Evolutionary conservation across 2,797 vertebrate genomes (phyloP).

Genomic region (Uromys caudimaculatus): DNA sequence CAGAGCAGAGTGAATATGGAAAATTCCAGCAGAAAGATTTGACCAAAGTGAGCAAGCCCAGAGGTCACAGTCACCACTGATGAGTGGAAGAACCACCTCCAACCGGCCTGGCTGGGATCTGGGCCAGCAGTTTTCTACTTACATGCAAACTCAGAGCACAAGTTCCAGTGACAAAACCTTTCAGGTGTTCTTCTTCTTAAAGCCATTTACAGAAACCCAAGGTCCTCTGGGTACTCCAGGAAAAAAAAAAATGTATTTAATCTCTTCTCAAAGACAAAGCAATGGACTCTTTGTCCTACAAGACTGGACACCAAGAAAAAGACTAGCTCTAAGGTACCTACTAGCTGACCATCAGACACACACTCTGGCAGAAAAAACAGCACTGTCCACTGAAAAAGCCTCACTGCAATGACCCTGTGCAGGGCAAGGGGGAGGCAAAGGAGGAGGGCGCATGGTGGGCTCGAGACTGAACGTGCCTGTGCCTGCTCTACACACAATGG

Average conservation of each 20-base stretch:
- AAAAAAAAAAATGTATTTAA: slow-evolving; percentile 76
- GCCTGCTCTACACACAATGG: slow-evolving; percentile 54
- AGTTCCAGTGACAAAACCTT: slow-evolving; percentile 76
- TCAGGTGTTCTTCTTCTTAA: slow-evolving; percentile 76
- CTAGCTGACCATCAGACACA: not conserved
- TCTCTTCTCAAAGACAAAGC: slow-evolving; percentile 56
- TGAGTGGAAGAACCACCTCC: slow-evolving; percentile 70
- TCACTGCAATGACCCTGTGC: not conserved
- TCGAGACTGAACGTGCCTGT: slow-evolving; percentile 30
- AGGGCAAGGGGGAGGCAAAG: not conserved
- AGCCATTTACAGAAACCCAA: slow-evolving; percentile 81
- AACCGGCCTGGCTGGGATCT: slow-evolving; percentile 75
- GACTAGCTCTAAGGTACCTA: slow-evolving; percentile 11
- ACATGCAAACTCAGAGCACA: slow-evolving; percentile 64
- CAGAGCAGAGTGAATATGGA: slow-evolving; percentile 64
- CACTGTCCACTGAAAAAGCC: not conserved
- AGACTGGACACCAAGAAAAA: not conserved
- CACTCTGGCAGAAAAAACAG: not conserved
- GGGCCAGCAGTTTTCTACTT: slow-evolving; percentile 76
- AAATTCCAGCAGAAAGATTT: slow-evolving; percentile 83
- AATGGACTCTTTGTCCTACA: slow-evolving; percentile 36
- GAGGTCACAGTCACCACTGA: slow-evolving; percentile 77
- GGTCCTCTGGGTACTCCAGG: slow-evolving; percentile 76
- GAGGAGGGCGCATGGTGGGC: not conserved
- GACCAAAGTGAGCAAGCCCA: slow-evolving; percentile 72